Conservation (phyloP, 2,888 invertebrate species). For the Cephus rjabovi region DNA sequence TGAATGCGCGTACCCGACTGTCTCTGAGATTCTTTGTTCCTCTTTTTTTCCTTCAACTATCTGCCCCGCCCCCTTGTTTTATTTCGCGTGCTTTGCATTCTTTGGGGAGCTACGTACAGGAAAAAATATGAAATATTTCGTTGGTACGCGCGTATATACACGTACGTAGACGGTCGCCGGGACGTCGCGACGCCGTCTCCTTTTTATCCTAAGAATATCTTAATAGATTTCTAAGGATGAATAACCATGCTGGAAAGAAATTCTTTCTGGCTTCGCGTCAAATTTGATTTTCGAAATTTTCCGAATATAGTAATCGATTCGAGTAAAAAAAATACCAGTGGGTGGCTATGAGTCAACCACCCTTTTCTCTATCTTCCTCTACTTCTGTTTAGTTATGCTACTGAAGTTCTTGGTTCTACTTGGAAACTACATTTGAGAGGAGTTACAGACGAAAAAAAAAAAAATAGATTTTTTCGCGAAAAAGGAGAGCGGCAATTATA, state of each 20-base stretch:
- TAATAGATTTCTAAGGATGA: neutral
- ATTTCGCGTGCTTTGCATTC: conserved; percentile 11
- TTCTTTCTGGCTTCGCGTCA: neutral
- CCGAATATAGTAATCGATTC: neutral
- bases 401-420: no score
- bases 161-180: neutral
- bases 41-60: neutral
- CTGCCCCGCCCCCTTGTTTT: conserved; percentile 1
- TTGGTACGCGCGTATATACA: neutral
- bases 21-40: conserved; percentile 5
- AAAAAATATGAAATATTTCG: neutral
- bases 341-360: no score
- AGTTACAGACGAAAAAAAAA: no score
- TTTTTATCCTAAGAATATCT: neutral
- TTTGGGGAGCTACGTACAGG: neutral
- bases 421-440: neutral
- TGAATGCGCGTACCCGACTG: neutral
- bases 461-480: neutral
- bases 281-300: neutral
- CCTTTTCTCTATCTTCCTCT: no score
- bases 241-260: neutral
- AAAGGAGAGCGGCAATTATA: neutral
- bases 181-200: neutral
- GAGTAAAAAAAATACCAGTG: neutral
- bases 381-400: neutral